A percentile compares a stretch with the other conserved stretches of the same genome.
phyloP scores from a whole-genome alignment of 2,797 vertebrate genomes.

The Micropoecilia bifurca region DNA sequence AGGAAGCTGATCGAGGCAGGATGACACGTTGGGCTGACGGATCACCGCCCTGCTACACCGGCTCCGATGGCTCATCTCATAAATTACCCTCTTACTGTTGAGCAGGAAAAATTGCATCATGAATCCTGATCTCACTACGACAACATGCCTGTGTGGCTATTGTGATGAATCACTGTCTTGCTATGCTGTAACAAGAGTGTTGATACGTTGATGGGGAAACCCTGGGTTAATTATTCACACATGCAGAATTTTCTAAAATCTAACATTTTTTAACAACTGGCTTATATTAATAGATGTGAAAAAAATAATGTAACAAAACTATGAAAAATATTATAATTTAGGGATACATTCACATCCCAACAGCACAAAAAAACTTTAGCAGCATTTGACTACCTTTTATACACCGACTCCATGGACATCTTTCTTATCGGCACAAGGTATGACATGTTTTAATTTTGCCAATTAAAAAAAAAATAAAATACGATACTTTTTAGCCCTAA shows the following conservation, averaged over 20 bases:
- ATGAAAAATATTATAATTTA: not conserved
- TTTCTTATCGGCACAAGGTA: not conserved
- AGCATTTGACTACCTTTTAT: not conserved
- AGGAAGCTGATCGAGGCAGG: constrained; percentile 27
- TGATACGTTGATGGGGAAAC: not conserved
- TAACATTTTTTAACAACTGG: not conserved
- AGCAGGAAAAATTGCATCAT: constrained; percentile 25
- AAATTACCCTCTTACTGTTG: constrained; percentile 12
- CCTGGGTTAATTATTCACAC: not conserved
- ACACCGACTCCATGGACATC: not conserved
- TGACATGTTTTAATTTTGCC: not conserved
- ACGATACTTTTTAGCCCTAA: not conserved
- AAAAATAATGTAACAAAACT: not conserved
- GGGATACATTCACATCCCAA: not conserved
- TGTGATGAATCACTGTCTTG: constrained; percentile 27
- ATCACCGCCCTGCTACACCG: constrained; percentile 23
- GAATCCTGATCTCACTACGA: constrained; percentile 29
- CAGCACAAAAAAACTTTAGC: not conserved
- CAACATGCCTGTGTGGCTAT: constrained; percentile 9
- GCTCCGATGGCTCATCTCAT: constrained; percentile 15
- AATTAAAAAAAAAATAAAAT: not conserved
- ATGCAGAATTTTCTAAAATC: not conserved
- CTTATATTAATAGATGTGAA: not conserved
- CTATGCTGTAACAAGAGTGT: not conserved
- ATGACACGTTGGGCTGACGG: constrained; percentile 21